Evolutionary conservation across 2,888 invertebrate genomes (phyloP).

Genomic region (Cephus rjabovi): DNA sequence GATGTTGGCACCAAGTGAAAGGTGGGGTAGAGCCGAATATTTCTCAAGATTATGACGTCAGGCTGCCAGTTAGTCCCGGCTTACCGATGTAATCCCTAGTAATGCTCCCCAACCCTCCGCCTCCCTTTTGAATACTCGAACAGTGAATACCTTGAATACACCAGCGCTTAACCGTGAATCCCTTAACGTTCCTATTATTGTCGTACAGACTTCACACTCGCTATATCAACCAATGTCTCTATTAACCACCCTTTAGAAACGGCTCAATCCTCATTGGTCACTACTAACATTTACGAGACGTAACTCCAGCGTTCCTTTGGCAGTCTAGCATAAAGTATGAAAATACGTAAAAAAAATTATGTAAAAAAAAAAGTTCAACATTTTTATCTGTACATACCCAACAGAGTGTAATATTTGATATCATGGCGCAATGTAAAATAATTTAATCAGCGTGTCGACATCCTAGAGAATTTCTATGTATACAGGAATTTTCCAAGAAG

Average conservation of each 20-base stretch:
- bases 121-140: neutral
- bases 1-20: neutral
- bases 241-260: neutral
- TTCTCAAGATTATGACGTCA: slow-evolving; percentile 66
- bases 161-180: neutral
- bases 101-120: slow-evolving; percentile 42
- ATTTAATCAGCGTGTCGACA: neutral
- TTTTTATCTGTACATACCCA: neutral
- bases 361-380: neutral
- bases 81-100: slow-evolving; percentile 65
- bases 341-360: neutral
- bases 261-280: neutral
- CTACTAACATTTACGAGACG: neutral
- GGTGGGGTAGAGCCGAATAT: slow-evolving; percentile 51
- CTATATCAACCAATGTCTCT: neutral
- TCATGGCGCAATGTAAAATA: neutral
- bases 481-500: neutral
- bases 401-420: neutral
- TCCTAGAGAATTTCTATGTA: neutral
- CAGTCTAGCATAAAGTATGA: neutral
- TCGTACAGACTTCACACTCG: neutral
- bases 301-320: neutral
- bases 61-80: slow-evolving; percentile 60
- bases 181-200: neutral
- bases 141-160: neutral